Conservation (phyloP, 1,140 invertebrate genomes). For the Zaprionus tsacasi region DNA sequence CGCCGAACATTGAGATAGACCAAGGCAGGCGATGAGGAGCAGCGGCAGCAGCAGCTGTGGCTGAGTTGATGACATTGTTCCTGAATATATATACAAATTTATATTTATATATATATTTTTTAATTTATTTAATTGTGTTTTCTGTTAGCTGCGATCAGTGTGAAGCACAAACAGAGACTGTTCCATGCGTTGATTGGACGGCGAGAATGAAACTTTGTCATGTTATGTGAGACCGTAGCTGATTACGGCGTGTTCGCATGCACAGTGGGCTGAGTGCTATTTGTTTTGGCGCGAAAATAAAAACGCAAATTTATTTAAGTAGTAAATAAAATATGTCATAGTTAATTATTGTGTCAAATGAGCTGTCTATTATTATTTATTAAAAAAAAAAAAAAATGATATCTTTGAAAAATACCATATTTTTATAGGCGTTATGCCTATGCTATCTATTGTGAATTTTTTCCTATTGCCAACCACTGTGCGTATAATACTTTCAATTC, state of each 20-base stretch:
- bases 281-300: background rate
- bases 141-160: conserved; percentile 38
- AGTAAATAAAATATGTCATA: no score
- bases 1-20: conserved; percentile 37
- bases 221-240: conserved; percentile 22
- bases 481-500: conserved; percentile 54
- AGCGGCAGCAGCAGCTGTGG: conserved; percentile 1
- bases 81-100: conserved; percentile 17
- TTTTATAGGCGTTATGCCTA: no score
- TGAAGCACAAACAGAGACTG: conserved; percentile 62
- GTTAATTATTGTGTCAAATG: no score
- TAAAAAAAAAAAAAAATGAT: no score
- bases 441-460: no score
- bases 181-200: conserved; percentile 33
- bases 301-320: no score
- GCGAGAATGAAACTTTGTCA: conserved; percentile 63
- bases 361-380: no score
- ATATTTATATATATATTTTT: background rate
- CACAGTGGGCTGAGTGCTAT: background rate
- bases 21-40: conserved; percentile 34
- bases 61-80: conserved; percentile 33
- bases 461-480: background rate
- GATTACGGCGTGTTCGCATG: conserved; percentile 13
- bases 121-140: background rate
- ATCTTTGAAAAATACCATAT: no score